Conservation (phyloP, 2,113 vertebrate genomes). For the Poecile atricapillus region DNA sequence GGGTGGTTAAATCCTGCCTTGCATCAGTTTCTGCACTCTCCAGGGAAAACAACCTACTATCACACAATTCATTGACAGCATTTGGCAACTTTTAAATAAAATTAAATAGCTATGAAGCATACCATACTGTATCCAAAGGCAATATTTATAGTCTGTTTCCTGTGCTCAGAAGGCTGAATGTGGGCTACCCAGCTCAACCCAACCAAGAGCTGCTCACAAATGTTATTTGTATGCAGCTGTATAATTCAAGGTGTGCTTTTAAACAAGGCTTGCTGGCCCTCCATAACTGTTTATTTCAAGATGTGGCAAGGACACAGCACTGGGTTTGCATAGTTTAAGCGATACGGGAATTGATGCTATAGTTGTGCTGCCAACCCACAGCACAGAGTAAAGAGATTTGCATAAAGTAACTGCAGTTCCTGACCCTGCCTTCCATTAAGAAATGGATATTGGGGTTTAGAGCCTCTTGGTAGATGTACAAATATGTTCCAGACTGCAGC, state of each 20-base stretch:
- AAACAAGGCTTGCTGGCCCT: neutral
- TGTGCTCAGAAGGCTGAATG: neutral
- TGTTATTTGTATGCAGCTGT: neutral
- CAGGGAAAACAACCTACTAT: neutral
- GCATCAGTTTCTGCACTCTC: neutral
- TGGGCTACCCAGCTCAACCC: neutral
- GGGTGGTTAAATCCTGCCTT: neutral
- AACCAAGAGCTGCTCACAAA: neutral
- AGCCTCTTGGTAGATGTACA: neutral
- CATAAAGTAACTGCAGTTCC: neutral
- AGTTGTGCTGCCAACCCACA: neutral
- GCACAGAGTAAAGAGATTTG: neutral
- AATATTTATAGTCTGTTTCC: neutral
- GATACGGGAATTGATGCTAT: neutral
- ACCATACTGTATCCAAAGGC: neutral
- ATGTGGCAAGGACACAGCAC: neutral
- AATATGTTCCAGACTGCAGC: neutral
- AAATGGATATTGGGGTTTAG: neutral
- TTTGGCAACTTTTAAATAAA: neutral
- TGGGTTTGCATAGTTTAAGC: neutral
- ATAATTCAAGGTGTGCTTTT: neutral
- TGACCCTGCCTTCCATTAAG: neutral
- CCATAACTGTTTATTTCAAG: neutral
- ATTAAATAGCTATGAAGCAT: neutral
- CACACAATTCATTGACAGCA: neutral